phyloP scores from a whole-genome alignment of 2,797 vertebrate genomes.

The Dicrostonyx torquatus region DNA sequence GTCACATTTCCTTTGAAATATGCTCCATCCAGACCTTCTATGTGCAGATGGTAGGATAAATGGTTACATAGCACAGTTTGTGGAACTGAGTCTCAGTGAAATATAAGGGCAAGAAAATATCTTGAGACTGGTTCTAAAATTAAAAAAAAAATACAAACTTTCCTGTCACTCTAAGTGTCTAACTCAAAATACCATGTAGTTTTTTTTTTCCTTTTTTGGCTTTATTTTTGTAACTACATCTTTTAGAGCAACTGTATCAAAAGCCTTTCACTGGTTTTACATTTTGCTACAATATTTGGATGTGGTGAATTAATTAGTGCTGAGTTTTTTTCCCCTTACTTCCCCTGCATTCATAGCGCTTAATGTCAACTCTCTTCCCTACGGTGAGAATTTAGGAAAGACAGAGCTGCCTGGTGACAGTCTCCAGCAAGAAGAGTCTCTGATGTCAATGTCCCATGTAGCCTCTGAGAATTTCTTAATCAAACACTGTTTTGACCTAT shows the following conservation, averaged over 20 bases:
- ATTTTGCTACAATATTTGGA: slow-evolving; percentile 9
- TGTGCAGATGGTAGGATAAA: slow-evolving; percentile 16
- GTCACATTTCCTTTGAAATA: slow-evolving; percentile 29
- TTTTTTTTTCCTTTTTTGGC: too few relatives aligned
- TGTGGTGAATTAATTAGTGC: neutral
- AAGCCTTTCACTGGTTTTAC: neutral
- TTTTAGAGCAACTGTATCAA: neutral
- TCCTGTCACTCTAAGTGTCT: neutral
- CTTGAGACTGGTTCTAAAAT: neutral
- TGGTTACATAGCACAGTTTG: neutral
- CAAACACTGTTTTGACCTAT: neutral
- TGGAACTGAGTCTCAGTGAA: slow-evolving; percentile 27
- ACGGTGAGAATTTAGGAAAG: slow-evolving; percentile 1
- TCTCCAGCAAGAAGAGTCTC: neutral
- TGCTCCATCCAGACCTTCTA: slow-evolving; percentile 23
- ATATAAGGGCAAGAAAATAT: slow-evolving; percentile 2
- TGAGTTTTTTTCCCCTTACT: neutral
- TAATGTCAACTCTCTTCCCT: neutral
- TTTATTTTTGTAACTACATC: neutral
- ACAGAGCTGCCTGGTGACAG: neutral
- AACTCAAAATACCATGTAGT: neutral
- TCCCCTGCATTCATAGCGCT: neutral
- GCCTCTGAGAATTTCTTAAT: neutral
- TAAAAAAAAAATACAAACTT: slow-evolving; percentile 26
- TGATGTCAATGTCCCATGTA: accelerated